Evolutionary conservation across 2,797 vertebrate species (phyloP).

Genomic region (Hapalemur alaotrensis): DNA sequence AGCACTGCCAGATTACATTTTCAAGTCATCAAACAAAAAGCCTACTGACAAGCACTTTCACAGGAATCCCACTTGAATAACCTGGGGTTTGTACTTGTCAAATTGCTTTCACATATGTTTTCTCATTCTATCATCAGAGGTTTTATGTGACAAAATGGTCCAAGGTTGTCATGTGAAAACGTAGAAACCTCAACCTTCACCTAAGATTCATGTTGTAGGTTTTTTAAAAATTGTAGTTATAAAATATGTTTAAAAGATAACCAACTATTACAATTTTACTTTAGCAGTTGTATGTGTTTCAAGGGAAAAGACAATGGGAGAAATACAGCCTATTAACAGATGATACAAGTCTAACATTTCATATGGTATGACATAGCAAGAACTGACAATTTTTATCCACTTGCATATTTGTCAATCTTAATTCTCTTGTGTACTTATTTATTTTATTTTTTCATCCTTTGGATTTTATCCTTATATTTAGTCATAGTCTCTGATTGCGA

Average conservation of each 20-base stretch:
- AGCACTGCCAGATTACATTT: neutral
- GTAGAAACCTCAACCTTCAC: neutral
- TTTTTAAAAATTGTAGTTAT: neutral
- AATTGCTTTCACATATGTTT: neutral
- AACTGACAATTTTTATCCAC: neutral
- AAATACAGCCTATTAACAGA: neutral
- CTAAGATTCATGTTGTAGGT: neutral
- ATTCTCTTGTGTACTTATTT: neutral
- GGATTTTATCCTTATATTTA: neutral
- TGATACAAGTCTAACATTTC: neutral
- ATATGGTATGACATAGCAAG: neutral
- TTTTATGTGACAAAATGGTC: neutral
- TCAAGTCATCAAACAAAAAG: slow-evolving; percentile 17
- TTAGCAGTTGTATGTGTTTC: neutral
- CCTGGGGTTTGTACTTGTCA: neutral
- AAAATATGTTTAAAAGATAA: neutral
- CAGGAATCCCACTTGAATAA: slow-evolving; percentile 1
- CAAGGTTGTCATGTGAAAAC: neutral
- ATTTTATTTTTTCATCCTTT: neutral
- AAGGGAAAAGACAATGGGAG: neutral
- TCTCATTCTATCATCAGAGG: neutral
- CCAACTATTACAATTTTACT: neutral
- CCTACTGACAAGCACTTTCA: neutral
- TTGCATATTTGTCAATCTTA: neutral
- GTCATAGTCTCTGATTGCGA: neutral